phyloP scores from a whole-genome alignment of 2,113 vertebrate genomes.

The Athene cunicularia region DNA sequence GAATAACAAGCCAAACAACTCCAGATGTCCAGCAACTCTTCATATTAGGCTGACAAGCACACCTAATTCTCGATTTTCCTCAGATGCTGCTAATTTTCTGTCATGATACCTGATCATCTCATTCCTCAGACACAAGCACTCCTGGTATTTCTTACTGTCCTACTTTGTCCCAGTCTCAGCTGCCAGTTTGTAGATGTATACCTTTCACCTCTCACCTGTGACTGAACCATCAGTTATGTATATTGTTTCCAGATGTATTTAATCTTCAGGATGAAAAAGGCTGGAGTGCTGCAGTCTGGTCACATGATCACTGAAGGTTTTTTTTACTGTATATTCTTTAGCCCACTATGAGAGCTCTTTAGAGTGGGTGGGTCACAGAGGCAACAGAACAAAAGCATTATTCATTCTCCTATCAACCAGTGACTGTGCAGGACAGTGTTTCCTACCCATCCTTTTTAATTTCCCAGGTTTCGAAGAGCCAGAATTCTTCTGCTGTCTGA shows the following conservation, averaged over 20 bases:
- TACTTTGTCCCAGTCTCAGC: not conserved
- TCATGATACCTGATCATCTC: fast-evolving
- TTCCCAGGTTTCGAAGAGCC: not conserved
- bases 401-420: not conserved
- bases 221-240: not conserved
- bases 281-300: not conserved
- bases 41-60: not conserved
- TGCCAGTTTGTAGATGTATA: not conserved
- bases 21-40: not conserved
- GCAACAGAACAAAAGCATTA: not conserved
- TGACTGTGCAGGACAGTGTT: not conserved
- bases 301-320: not conserved
- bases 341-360: not conserved
- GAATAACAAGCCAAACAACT: not conserved
- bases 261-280: not conserved
- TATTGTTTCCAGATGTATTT: not conserved
- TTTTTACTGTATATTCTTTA: not conserved
- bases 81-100: not conserved
- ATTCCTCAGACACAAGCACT: not conserved
- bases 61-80: not conserved
- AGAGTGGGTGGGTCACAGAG: not conserved
- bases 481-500: not conserved
- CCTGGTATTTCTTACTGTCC: not conserved
- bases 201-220: not conserved
- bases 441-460: not conserved